A percentile compares a stretch with the other conserved stretches of the same genome.
Conservation (phyloP, 2,113 vertebrate species). For the Indri indri region DNA sequence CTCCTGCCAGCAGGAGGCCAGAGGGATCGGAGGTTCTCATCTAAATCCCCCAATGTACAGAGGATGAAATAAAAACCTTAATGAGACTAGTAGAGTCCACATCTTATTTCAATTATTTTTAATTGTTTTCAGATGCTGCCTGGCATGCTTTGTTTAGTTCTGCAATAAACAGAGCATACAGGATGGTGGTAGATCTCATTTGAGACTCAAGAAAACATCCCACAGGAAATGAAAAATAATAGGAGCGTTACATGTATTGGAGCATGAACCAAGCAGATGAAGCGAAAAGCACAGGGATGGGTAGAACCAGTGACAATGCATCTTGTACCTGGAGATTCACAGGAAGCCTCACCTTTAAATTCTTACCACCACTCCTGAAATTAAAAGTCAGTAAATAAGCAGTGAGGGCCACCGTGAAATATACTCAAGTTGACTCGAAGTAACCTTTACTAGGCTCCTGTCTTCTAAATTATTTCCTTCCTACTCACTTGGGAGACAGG, state of each 20-base stretch:
- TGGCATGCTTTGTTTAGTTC: slow-evolving; percentile 83
- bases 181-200: slow-evolving; percentile 58
- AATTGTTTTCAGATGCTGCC: slow-evolving; percentile 86
- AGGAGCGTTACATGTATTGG: not conserved
- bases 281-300: not conserved
- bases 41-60: slow-evolving; percentile 60
- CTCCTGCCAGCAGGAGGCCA: slow-evolving; percentile 23
- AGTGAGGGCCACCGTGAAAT: not conserved
- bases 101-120: slow-evolving; percentile 82
- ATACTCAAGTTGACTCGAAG: not conserved
- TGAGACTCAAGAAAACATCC: slow-evolving; percentile 67
- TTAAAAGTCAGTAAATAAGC: not conserved
- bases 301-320: not conserved
- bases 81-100: slow-evolving; percentile 74
- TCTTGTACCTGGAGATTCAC: not conserved
- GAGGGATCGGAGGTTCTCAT: slow-evolving; percentile 1
- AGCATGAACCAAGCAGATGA: slow-evolving; percentile 37
- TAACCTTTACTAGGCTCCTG: not conserved
- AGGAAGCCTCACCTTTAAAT: not conserved
- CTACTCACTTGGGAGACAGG: not conserved
- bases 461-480: not conserved
- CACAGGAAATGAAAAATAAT: slow-evolving; percentile 76
- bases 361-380: not conserved
- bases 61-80: slow-evolving; percentile 76
- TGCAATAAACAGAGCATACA: slow-evolving; percentile 75